These are phyloP conservation scores for Caenorhabditis remanei DNA, from an alignment of 1,140 invertebrate genomes.

Conservation along the genomic window DNA sequence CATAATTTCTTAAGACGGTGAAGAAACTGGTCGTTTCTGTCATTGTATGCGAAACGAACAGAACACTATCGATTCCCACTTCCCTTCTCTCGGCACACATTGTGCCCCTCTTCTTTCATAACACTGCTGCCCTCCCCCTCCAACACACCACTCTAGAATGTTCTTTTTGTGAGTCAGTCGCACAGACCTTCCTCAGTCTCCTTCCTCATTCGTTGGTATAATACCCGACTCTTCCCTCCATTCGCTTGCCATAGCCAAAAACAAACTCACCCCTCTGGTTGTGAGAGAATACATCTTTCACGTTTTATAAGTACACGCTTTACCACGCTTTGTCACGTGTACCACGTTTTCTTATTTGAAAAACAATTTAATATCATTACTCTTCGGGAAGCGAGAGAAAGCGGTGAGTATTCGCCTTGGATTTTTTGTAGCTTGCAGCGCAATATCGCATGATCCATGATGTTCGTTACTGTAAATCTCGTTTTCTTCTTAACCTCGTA, in stretches of 20 bases:
- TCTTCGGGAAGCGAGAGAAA: too few species aligned
- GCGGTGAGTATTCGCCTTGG: too few species aligned
- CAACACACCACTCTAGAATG: constrained; percentile 7
- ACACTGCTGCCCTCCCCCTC: background rate
- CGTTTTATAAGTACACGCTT: too few species aligned
- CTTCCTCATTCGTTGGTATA: constrained; percentile 14
- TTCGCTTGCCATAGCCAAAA: background rate
- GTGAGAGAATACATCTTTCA: too few species aligned
- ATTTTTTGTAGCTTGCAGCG: too few species aligned
- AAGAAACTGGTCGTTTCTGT: background rate
- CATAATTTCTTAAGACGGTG: background rate
- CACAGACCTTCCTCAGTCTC: background rate
- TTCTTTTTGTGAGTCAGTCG: background rate
- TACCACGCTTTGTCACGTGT: too few species aligned
- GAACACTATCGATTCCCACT: constrained; percentile 26
- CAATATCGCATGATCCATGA: too few species aligned
- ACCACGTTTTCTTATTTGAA: too few species aligned
- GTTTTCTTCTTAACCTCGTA: too few species aligned
- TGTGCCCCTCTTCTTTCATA: constrained; percentile 9
- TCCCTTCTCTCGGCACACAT: constrained; percentile 6
- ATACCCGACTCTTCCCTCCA: background rate
- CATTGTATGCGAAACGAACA: constrained; percentile 3
- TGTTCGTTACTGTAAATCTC: too few species aligned
- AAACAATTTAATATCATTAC: too few species aligned
- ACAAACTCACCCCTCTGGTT: background rate